Conservation (phyloP, 2,888 invertebrate genomes). For the Fragum sueziense region DNA sequence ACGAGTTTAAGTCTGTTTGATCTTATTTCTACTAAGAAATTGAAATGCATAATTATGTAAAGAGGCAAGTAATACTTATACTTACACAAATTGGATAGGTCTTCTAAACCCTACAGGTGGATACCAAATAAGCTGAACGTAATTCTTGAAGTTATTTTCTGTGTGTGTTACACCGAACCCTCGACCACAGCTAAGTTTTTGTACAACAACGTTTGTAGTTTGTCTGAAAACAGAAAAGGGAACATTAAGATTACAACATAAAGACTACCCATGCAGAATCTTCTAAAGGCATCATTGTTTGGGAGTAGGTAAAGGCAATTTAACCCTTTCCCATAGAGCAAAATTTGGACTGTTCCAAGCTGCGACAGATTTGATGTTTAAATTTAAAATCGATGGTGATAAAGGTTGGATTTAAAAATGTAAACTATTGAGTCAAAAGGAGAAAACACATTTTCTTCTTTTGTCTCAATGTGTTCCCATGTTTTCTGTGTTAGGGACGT, state of each 20-base stretch:
- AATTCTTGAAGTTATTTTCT: constrained; percentile 47
- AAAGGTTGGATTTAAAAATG: neutral
- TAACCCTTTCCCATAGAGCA: neutral
- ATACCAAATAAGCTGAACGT: constrained; percentile 50
- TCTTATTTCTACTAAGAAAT: too few species aligned
- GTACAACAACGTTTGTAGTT: constrained; percentile 46
- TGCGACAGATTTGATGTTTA: too few species aligned
- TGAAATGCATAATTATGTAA: too few species aligned
- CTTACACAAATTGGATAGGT: constrained; percentile 59
- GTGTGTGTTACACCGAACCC: constrained; percentile 59
- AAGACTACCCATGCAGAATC: too few species aligned
- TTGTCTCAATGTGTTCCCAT: neutral
- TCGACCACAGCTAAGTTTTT: constrained; percentile 46
- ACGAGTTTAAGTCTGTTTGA: too few species aligned
- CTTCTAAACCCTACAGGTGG: constrained; percentile 56
- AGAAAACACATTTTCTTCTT: neutral
- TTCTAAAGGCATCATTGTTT: too few species aligned
- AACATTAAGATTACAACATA: too few species aligned
- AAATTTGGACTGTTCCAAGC: neutral
- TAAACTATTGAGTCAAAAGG: neutral
- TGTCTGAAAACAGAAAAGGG: neutral
- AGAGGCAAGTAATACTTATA: too few species aligned
- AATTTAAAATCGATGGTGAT: too few species aligned
- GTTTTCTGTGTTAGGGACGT: neutral
- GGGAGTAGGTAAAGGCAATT: neutral